Base-by-base conservation (phyloP, 2,113 vertebrate species). In the Siniperca chuatsi region DNA sequence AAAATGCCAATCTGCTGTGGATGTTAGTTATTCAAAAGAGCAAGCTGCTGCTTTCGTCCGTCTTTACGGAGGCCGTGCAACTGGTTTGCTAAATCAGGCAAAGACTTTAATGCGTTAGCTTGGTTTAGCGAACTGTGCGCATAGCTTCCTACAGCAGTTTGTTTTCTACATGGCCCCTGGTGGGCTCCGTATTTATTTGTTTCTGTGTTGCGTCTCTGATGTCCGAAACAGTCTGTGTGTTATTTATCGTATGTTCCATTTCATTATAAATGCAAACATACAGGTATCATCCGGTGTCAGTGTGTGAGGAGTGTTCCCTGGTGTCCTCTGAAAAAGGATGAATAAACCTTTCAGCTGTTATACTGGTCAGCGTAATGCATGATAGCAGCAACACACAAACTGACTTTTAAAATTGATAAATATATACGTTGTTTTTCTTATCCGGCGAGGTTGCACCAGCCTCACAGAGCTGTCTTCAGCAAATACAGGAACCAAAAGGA, bases 281-380 rank as follows among this genome's bases (percentile, higher is more conserved):
- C 62, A 21, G 16, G 37, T 35, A 8, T 29, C 9, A 40, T 15
- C 21, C 42, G 11, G 66, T 40, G 58, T 72, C 20, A n/a, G 67
- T 61, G 61, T 23, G 35, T 33, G 18, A 21, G 37, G 44, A 64
- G 29, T 2, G 21, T 52, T 76, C 8, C 21, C 60, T 55, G 46
- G 37, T 33, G 7, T 25, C 44, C 37, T 55, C 67, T 65, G 75
- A 58, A 67, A 66, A 73, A 83, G 57, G 61, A 37, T 35, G 29
- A 1, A 33, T 18, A 7, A 50, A 18, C 48, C 52, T 21, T 21
- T 21, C 16, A 50, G 15, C 4, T 16, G 15, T 16, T 50, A 48
- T 5, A 18, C 13, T 52, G 48, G 48, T 52, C 16, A 16, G 16
- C 21, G 8, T 21, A 52, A 52, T 8, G 16, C 8, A 8, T 20